Evolutionary conservation across 2,888 invertebrate species (phyloP).

Genomic region (Atrina japonica): DNA sequence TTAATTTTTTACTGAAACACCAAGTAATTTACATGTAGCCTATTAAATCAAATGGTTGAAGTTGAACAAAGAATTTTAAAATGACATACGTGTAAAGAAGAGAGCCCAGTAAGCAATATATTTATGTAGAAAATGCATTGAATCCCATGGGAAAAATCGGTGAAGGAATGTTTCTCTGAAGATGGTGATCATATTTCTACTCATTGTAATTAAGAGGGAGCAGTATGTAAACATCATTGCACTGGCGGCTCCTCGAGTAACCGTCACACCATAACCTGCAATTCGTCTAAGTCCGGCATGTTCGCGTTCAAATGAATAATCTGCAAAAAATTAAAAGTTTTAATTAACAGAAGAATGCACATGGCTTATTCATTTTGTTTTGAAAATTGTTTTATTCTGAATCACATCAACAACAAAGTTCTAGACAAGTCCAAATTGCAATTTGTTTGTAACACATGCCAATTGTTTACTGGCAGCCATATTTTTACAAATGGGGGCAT

Average conservation of each 20-base stretch:
- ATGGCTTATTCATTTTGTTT: no score
- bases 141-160: constrained; percentile 84
- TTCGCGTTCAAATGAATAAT: constrained; percentile 84
- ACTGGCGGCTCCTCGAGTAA: constrained; percentile 85
- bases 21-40: no score
- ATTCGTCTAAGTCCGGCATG: constrained; percentile 84
- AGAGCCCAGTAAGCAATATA: constrained; percentile 84
- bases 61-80: no score
- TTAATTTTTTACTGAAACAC: no score
- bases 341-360: no score
- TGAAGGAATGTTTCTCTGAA: constrained; percentile 83
- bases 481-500: background rate
- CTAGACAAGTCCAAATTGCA: no score
- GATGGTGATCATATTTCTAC: constrained; percentile 83
- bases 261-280: constrained; percentile 84
- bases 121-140: constrained; percentile 84
- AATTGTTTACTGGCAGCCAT: no score
- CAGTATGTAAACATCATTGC: constrained; percentile 85
- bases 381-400: no score
- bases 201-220: constrained; percentile 84
- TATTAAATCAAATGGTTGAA: no score
- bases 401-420: no score
- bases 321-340: constrained; percentile 67
- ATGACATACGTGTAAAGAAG: constrained; percentile 82
- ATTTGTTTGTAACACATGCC: no score